Evolutionary conservation across 2,888 invertebrate species (phyloP), one percentile per base, ranked within the genome.

Genomic region (Drosophila koepferae): DNA sequence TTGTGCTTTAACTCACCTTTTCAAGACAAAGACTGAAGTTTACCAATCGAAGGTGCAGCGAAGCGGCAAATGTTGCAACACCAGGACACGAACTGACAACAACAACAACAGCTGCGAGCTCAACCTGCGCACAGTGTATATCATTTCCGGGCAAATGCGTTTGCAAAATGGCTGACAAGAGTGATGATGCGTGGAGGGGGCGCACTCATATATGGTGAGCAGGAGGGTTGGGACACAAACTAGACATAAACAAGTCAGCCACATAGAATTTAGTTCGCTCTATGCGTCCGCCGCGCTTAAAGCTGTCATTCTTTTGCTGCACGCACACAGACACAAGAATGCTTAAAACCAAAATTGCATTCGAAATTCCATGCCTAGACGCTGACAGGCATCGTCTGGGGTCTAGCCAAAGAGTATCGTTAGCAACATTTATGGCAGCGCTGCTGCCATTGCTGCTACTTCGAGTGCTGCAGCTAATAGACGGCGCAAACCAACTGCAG

Each of bases 11-110:
- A 18, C 34, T 28, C 14, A 31, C 23, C 23, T 36, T 67, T 89
- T 89, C 71, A 87, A 84, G 89, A 74, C 83, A 84, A 78, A 78
- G 73, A 62, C 66, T 63, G 58, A 56, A 70, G 28, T 28, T 74
- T 83, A 67, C 75, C 83, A 84, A 86, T 83, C 85, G 82, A 53
- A 75, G 58, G 74, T 87, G 90, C 85, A 89, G 73, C 90, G 80
- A 88, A 82, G 90, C 88, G 83, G 88, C 67, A 85, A 85, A 90
- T 89, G 90, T 82, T 87, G 88, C 86, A 87, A 85, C 90, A 85
- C 72, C 81, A 86, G 78, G 78, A 86, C 84, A 86, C 84, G 76
- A 78, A 5, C 31, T 81, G 82, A 75, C 67, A 54, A 43, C 80
- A 71, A 10, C 51, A 65, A 38, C 51, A 63, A 61, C 58, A 62